phyloP scores from a whole-genome alignment of 2,113 vertebrate genomes.

The Pitta sordida region DNA sequence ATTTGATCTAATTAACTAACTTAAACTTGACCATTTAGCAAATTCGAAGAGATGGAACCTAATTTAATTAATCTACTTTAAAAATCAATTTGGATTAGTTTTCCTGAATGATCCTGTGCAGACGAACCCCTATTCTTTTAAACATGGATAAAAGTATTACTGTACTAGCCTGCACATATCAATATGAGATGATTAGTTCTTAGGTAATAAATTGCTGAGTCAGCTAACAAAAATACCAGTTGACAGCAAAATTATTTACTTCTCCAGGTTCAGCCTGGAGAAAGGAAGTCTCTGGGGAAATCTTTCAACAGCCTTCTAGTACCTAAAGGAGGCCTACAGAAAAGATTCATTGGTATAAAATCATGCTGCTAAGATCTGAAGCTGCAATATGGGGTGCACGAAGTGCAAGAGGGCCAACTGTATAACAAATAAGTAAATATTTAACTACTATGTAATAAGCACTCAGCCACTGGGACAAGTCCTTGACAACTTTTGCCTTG shows the following conservation, averaged over 20 bases:
- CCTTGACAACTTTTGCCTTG: neutral
- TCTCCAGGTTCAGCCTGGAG: neutral
- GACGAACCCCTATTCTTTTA: neutral
- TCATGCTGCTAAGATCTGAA: too few relatives aligned
- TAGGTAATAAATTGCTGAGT: neutral
- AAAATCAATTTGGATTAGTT: constrained; percentile 61
- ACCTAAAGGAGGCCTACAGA: neutral
- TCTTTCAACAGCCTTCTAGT: neutral
- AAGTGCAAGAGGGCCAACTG: too few relatives aligned
- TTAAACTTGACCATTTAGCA: neutral
- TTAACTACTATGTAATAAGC: too few relatives aligned
- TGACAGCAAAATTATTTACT: neutral
- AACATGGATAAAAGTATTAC: constrained; percentile 3
- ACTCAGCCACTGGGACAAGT: neutral
- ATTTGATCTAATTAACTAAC: constrained; percentile 48
- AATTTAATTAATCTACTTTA: constrained; percentile 47
- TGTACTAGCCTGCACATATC: neutral
- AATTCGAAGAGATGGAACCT: constrained; percentile 1
- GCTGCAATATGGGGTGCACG: too few relatives aligned
- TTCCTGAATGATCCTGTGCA: neutral
- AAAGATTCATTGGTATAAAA: too few relatives aligned
- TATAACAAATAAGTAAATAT: too few relatives aligned
- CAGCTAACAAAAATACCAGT: neutral
- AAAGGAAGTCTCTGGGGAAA: neutral
- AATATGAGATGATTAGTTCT: constrained; percentile 1